Evolutionary conservation across 2,797 vertebrate genomes (phyloP), one percentile per base, ranked within the genome.

Genomic region (Rhinogobio ventralis): DNA sequence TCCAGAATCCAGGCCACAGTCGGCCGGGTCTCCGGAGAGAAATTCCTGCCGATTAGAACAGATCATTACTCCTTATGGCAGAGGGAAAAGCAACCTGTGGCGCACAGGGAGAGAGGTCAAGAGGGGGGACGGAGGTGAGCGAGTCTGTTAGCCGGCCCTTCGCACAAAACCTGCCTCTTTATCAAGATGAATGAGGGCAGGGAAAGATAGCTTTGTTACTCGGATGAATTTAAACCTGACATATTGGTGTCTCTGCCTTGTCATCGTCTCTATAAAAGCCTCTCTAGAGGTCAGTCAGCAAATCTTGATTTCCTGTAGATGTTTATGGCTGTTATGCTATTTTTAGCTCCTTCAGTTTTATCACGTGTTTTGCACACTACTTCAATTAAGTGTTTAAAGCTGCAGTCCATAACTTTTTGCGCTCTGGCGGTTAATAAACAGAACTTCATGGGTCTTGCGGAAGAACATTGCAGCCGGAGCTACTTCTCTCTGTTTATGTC

Each of bases 21-120:
- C 45, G 74, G 46, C 39, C 33, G 2, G 30, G 82, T 83, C 85
- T 77, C 77, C 13, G 23, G 81, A 89, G 88, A 88, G 85, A 83
- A 84, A 84, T 90, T 84, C 86, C 81, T 81, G 85, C 66, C 87
- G 74, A 88, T 87, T 88, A 84, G 90, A 90, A 82, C 81, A 85
- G 83, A 87, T 90, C 85, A 89, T 89, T 85, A 85, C 71, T 86
- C 82, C 83, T 87, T 73, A 87, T 83, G 78, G 71, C 81, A 87
- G 85, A 86, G 85, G 77, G 30, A 85, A 88, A 89, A 19, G 13
- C 62, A 28, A 74, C 67, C 82, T 20, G 45, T 45, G 74, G 66
- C 55, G 49, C 74, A 83, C 64, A 80, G 39, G 82, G 81, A 71
- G 77, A 82, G 76, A 67, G 88, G 86, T 79, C 81, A 83, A 74